Percentiles rank a stretch among this genome's conserved stretches.
phyloP scores from a whole-genome alignment of 2,888 invertebrate species.

The Diadegma fenestrale region DNA sequence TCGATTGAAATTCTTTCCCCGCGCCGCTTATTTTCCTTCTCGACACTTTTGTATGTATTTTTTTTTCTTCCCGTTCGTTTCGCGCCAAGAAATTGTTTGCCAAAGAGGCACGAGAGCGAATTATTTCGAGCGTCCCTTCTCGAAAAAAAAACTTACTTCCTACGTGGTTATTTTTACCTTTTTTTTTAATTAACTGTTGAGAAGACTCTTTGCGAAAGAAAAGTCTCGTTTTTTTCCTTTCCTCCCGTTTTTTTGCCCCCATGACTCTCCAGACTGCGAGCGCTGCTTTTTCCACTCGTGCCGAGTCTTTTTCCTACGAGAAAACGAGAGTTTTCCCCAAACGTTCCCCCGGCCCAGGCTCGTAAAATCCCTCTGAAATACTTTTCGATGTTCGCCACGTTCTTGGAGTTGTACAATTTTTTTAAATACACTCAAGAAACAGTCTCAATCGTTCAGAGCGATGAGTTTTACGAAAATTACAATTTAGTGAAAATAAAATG shows the following conservation, averaged over 20 bases:
- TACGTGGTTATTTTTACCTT: conserved; percentile 8
- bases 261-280: conserved; percentile 42
- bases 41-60: conserved; percentile 12
- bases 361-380: conserved; percentile 25
- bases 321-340: conserved; percentile 60
- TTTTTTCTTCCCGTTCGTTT: conserved; percentile 30
- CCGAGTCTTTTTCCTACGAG: neutral
- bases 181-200: conserved; percentile 77
- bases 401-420: neutral
- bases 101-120: conserved; percentile 55
- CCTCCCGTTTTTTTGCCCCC: conserved; percentile 43
- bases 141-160: conserved; percentile 47
- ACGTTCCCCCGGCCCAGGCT: neutral
- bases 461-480: conserved; percentile 24
- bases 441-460: conserved; percentile 6
- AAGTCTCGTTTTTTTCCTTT: conserved; percentile 41
- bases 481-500: conserved; percentile 7
- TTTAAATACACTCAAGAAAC: conserved; percentile 42
- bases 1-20: conserved; percentile 65
- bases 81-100: conserved; percentile 40
- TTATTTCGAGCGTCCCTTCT: conserved; percentile 58
- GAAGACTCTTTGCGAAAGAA: conserved; percentile 53
- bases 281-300: conserved; percentile 44
- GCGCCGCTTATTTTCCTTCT: conserved; percentile 2
- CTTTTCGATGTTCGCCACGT: conserved; percentile 4